Conservation (phyloP, 2,797 vertebrate genomes). For the Nasua narica region DNA sequence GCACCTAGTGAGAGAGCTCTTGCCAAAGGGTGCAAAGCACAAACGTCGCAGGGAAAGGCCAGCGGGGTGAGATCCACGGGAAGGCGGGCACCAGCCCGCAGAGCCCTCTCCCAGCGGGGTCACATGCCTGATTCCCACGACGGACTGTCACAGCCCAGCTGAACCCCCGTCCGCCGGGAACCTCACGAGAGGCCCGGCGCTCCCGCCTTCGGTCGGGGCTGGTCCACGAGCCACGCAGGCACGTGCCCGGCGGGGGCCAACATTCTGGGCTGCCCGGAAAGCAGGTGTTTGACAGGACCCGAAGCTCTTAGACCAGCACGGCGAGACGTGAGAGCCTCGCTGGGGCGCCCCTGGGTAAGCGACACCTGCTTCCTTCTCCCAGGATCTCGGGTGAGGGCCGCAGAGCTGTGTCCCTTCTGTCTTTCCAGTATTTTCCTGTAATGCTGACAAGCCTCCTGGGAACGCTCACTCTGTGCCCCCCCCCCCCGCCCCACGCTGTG, state of each 20-base stretch:
- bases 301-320: not conserved
- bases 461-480: too few relatives aligned
- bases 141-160: not conserved
- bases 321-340: not conserved
- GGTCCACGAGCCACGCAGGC: not conserved
- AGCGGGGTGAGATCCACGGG: accelerated
- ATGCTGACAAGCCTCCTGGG: not conserved
- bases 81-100: accelerated
- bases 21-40: not conserved
- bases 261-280: not conserved
- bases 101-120: not conserved
- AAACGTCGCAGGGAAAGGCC: not conserved
- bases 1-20: not conserved
- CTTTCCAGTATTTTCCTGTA: not conserved
- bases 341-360: accelerated
- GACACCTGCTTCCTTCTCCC: not conserved
- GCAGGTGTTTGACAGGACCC: not conserved
- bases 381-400: not conserved
- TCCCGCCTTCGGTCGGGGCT: accelerated
- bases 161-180: accelerated
- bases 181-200: accelerated
- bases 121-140: accelerated
- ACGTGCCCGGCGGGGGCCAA: accelerated
- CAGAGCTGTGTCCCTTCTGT: accelerated
- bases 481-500: accelerated